Conservation (phyloP, 2,888 invertebrate species). For the Hyposoter didymator region DNA sequence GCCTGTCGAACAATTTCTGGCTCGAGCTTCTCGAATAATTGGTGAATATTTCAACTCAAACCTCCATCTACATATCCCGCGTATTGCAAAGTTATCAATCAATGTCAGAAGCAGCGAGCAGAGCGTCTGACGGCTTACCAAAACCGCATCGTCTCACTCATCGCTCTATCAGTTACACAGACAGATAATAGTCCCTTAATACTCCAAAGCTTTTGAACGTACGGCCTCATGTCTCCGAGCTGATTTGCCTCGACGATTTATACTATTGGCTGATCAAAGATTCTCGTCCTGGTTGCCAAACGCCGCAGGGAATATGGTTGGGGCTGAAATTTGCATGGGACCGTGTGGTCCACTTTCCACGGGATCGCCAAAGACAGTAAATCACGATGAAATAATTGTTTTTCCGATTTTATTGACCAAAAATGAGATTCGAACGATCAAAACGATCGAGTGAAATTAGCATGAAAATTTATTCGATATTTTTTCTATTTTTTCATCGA, state of each 20-base stretch:
- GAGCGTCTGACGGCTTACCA: constrained; percentile 38
- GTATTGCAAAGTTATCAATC: constrained; percentile 73
- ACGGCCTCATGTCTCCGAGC: not conserved
- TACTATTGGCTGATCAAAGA: not conserved
- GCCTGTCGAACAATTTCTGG: constrained; percentile 58
- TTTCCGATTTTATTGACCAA: not conserved
- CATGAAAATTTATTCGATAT: too few species aligned
- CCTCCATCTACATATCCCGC: constrained; percentile 10
- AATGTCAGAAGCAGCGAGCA: constrained; percentile 75
- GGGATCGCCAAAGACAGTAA: not conserved
- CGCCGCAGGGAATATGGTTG: not conserved
- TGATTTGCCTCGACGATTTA: constrained; percentile 3
- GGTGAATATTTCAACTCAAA: constrained; percentile 67
- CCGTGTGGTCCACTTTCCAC: not conserved
- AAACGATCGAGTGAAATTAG: too few species aligned
- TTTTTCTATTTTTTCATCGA: too few species aligned
- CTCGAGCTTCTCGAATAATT: constrained; percentile 69
- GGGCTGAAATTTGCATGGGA: not conserved
- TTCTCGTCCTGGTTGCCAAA: not conserved
- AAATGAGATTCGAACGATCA: too few species aligned
- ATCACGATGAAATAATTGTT: not conserved
- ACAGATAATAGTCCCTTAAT: constrained; percentile 27
- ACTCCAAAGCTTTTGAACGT: constrained; percentile 49
- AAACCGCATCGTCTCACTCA: constrained; percentile 51
- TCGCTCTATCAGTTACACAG: constrained; percentile 40